A percentile compares a stretch with the other conserved stretches of the same genome.
phyloP scores from a whole-genome alignment of 2,113 vertebrate genomes.

The Eulemur macaco region DNA sequence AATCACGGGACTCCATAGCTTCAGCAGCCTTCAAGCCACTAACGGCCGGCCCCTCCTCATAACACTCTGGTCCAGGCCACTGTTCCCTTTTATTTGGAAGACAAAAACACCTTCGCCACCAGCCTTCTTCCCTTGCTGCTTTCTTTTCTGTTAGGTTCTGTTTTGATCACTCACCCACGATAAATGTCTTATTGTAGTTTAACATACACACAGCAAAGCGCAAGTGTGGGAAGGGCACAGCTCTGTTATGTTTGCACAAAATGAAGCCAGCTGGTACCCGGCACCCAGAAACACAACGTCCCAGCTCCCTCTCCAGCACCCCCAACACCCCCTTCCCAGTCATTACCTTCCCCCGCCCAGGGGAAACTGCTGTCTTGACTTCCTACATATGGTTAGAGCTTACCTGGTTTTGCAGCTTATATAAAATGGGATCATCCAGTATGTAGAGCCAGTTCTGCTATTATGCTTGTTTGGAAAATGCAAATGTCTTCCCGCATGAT shows the following conservation, averaged over 20 bases:
- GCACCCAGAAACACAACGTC: background rate
- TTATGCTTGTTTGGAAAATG: background rate
- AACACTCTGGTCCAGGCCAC: background rate
- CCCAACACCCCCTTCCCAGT: fast-evolving
- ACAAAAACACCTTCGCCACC: background rate
- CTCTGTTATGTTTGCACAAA: background rate
- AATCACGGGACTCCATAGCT: background rate
- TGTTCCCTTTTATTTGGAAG: background rate
- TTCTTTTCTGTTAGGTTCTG: background rate
- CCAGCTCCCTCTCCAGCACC: background rate
- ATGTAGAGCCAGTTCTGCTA: fast-evolving
- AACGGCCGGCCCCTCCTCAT: background rate
- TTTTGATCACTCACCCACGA: background rate
- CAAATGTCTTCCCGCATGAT: background rate
- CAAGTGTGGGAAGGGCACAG: fast-evolving
- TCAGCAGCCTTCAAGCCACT: background rate
- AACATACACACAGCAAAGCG: background rate
- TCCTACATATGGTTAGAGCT: background rate
- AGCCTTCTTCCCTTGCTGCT: background rate
- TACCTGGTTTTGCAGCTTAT: background rate
- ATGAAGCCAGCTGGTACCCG: background rate
- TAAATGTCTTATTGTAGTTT: background rate
- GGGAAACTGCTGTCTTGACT: background rate
- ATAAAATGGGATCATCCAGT: background rate
- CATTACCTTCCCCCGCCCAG: background rate